Conservation (phyloP, 2,888 invertebrate genomes). For the Chironomus tentans region DNA sequence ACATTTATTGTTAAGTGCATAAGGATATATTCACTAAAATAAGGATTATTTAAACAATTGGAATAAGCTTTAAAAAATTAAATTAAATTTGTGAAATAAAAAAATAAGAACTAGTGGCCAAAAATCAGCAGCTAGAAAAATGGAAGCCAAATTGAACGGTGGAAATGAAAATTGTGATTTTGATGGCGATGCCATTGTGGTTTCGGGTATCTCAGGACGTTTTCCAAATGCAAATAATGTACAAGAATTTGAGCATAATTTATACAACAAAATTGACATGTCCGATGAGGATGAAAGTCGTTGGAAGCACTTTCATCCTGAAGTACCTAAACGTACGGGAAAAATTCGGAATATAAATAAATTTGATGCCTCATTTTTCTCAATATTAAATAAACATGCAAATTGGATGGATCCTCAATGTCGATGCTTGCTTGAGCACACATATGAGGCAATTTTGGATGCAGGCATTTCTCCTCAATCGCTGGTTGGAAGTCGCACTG, state of each 20-base stretch:
- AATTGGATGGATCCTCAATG: constrained; percentile 72
- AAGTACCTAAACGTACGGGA: constrained; percentile 65
- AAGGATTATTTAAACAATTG: no score
- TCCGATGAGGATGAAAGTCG: constrained; percentile 68
- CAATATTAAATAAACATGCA: constrained; percentile 64
- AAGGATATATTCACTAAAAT: no score
- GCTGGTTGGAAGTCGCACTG: constrained; percentile 57
- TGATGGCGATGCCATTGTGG: constrained; percentile 46
- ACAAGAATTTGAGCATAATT: constrained; percentile 51
- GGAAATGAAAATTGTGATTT: background rate
- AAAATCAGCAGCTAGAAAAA: no score
- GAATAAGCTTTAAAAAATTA: no score
- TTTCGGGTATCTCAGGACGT: constrained; percentile 51
- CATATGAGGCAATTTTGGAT: constrained; percentile 70
- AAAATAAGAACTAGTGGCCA: no score
- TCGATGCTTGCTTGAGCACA: constrained; percentile 64
- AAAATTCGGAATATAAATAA: constrained; percentile 60
- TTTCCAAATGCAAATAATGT: constrained; percentile 58
- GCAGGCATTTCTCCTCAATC: constrained; percentile 58
- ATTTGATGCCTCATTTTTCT: constrained; percentile 69
- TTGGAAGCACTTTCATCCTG: constrained; percentile 62
- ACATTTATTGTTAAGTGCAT: no score
- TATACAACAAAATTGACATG: constrained; percentile 63
- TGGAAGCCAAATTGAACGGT: no score
- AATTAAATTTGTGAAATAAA: no score